Evolutionary conservation across 2,888 invertebrate species (phyloP).

Genomic region (Mesochorus sp.): DNA sequence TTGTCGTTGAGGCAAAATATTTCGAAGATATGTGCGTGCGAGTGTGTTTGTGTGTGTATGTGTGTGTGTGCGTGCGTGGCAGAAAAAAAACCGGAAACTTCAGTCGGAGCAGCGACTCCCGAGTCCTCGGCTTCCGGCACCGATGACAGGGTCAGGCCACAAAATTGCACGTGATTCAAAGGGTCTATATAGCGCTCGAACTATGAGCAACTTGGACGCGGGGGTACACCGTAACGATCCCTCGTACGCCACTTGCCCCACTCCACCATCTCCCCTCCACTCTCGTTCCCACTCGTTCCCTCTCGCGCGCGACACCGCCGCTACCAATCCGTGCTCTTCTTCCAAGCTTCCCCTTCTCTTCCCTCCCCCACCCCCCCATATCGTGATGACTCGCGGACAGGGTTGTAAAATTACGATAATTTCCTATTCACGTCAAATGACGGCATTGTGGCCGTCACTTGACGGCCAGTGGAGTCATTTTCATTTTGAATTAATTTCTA

Average conservation of each 20-base stretch:
- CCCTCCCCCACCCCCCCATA: neutral
- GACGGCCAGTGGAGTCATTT: too few species aligned
- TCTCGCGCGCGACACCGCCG: conserved; percentile 15
- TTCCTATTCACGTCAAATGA: too few species aligned
- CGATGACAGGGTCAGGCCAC: conserved; percentile 65
- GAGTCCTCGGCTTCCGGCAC: conserved; percentile 56
- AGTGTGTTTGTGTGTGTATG: too few species aligned
- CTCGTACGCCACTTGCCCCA: conserved; percentile 3
- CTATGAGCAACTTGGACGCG: conserved; percentile 39
- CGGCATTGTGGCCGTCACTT: too few species aligned
- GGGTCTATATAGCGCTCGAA: conserved; percentile 16
- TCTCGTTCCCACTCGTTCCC: neutral
- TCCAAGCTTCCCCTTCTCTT: neutral
- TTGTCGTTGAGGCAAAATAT: too few species aligned
- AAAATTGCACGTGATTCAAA: conserved; percentile 49
- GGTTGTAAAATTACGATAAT: too few species aligned
- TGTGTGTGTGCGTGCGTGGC: neutral
- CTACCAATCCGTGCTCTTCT: neutral
- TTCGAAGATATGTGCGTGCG: too few species aligned
- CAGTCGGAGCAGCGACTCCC: neutral
- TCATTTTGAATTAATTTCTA: too few species aligned
- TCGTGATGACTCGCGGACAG: neutral
- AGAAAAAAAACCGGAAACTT: neutral
- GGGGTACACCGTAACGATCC: conserved; percentile 33
- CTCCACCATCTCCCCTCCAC: neutral